Base-by-base conservation (phyloP, 2,797 vertebrate genomes). In the Spea hammondii region DNA sequence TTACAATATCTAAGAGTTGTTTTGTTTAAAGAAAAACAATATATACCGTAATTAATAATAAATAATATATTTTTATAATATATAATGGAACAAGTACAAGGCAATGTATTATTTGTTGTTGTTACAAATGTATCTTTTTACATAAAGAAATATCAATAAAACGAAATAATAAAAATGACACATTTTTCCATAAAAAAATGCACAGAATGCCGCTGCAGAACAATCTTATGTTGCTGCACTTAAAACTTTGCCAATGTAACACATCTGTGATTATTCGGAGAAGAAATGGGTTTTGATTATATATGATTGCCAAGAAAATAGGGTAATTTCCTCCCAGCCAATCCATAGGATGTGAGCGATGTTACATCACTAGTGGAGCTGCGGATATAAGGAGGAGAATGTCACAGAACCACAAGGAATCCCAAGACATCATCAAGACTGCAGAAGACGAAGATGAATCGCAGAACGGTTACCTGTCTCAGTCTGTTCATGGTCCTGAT, bases 401-500 rank as follows among this genome's bases (percentile, higher is more conserved):
- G 70, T 82, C 75, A 82, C 80, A 64, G 65, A 72, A 71, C 10
- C 9, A 76, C 59, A 5, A 46, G 68, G 51, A 57, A 60, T 45
- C 51, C 66, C 5, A 69, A 62, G 50, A 70, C 69, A 64, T 55
- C 66, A 48, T 8, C 7, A 64, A 65, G 14, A 57, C 64, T 71
- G 32, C n/a, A 66, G 12, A 46, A 66, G 73, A 69, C 77, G 5
- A 48, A 59, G 75, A 89, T 86, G 85, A 81, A 80, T 7, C 45
- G 66, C 70, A 72, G 59, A 86, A 85, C 74, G 44, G 83, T 47
- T 51, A 82, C 74, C 67, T 84, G 51, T 47, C 53, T 83, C 47
- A 86, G 83, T 84, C 74, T 88, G 47, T 54, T 88, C 47, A 49
- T 89, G 70, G 82, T 90, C 62, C 83, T 90, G 17, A 9, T 86